Percentiles rank a stretch among this genome's conserved stretches.
Evolutionary conservation across 2,888 invertebrate genomes (phyloP).

Genomic region (Notodromas monacha): DNA sequence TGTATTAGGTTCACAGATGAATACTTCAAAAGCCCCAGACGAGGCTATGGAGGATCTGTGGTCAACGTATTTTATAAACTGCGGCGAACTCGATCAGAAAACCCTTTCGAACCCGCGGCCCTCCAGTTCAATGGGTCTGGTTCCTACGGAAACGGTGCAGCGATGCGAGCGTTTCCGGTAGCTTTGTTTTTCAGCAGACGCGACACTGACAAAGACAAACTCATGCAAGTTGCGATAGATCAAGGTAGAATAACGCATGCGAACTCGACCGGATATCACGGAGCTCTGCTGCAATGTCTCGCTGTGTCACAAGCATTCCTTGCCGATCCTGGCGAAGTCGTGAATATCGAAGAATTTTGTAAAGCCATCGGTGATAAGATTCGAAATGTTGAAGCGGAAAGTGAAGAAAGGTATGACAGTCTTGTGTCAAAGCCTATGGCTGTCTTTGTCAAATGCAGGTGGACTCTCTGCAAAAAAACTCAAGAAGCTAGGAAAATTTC

Average conservation of each 20-base stretch:
- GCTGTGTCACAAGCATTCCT: too few species aligned
- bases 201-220: constrained; percentile 18
- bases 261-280: constrained; percentile 16
- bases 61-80: constrained; percentile 20
- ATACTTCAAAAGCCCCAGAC: constrained; percentile 24
- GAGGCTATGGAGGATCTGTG: constrained; percentile 31
- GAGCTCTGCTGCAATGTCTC: constrained; percentile 17
- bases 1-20: constrained; percentile 24
- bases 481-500: too few species aligned
- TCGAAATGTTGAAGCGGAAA: too few species aligned
- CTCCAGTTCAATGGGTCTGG: constrained; percentile 31
- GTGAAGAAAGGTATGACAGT: too few species aligned
- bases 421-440: too few species aligned
- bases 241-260: constrained; percentile 28
- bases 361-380: too few species aligned
- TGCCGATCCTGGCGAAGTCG: too few species aligned
- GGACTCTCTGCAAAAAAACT: too few species aligned
- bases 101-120: constrained; percentile 27
- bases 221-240: constrained; percentile 20
- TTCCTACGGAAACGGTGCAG: constrained; percentile 42
- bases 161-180: constrained; percentile 34
- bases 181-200: constrained; percentile 23
- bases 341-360: too few species aligned
- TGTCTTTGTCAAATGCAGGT: too few species aligned
- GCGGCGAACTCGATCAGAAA: constrained; percentile 20